Evolutionary conservation across 2,113 vertebrate genomes (phyloP), one percentile per base, ranked within the genome.

Genomic region (Scolopax mira): DNA sequence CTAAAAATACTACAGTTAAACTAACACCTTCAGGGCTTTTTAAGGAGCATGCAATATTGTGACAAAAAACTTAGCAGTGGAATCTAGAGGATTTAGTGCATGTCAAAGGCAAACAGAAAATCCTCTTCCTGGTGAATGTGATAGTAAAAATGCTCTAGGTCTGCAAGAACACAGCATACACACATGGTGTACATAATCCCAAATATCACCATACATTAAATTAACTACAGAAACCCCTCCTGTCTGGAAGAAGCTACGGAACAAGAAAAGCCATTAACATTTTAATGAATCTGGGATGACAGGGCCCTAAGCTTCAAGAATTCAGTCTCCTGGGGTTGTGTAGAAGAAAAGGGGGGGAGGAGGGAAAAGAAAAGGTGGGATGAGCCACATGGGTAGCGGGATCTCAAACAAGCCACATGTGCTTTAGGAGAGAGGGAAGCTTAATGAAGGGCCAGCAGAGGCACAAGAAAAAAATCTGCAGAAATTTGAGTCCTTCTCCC

Each of bases 211-310:
- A 79, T 46, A 55, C 23, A 58, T 88, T 64, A 85, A 74, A 64
- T 81, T 74, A 94, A 73, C 67, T 88, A 61, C 37, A 92, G 62
- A 92, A 94, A 85, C 72, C 48, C 54, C 72, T 94, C 79, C 90
- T 55, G 64, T 88, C 86, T 94, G 67, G 82, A 83, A 96, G 67
- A 95, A 95, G 85, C 85, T 92, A 94, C 79, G 54, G 74, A 96
- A 93, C 92, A 83, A 94, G 92, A 96, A 94, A 94, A 78, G 23
- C 24, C 55, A 92, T 96, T 86, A 88, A 80, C 21, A 78, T 93
- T 85, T 92, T 93, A 80, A 95, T 74, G 72, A 94, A 77, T 21
- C 19, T 6, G 28, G 82, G 37, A 95, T 61, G 49, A 54, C 62
- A 93, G 64, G 42, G 60, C 82, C 37, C 79, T 86, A 86, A 83